Base-by-base conservation (phyloP, 2,888 invertebrate species). In the Sceliomorpha sp. region DNA sequence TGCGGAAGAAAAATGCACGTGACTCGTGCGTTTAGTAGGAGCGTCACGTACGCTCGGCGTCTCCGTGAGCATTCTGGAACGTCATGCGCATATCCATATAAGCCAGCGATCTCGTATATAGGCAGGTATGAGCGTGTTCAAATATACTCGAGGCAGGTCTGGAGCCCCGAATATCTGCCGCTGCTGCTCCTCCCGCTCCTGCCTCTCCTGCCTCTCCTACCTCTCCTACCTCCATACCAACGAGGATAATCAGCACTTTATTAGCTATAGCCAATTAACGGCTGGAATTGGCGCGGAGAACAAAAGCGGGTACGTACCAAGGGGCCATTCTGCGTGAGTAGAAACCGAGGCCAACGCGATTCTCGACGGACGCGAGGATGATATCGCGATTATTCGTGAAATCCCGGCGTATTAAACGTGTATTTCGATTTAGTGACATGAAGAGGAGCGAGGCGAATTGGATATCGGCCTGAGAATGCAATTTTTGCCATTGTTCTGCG, bases 261-360 rank as follows among this genome's bases (percentile, higher is more conserved):
- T 84, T 81, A 81, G 80, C 77, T 78, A 79, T 81, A 78, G 79
- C 83, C 82, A 84, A 84, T 84, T 81, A 84, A 79, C 80, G 76
- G 75, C 79, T 80, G 82, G 79, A 78, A 83, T 80, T 83, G 80
- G 79, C 79, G 79, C 78, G n/a, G 76, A 78, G 80, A 77, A 82
- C 80, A n/a, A 78, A 80, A 81, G 81, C 72, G 73, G 50, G 70
- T 67, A 68, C 78, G 80, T 73, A 72, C 75, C 74, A 73, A 75
- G 58, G 64, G 75, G 64, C 70, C 72, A 75, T 77, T 75, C 76
- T 70, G 70, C 31, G 45, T 24, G 6, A 9, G 29, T 40, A 55
- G 62, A 56, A 58, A 48, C 62, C 50, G 39, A 51, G 26, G 63
- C 47, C 58, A 60, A 66, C 67, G 68, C 72, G 71, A 63, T 45